These are phyloP conservation scores for Amphiura filiformis DNA, from an alignment of 35 echinoderm and acorn worm genomes.

Conservation along the genomic window DNA sequence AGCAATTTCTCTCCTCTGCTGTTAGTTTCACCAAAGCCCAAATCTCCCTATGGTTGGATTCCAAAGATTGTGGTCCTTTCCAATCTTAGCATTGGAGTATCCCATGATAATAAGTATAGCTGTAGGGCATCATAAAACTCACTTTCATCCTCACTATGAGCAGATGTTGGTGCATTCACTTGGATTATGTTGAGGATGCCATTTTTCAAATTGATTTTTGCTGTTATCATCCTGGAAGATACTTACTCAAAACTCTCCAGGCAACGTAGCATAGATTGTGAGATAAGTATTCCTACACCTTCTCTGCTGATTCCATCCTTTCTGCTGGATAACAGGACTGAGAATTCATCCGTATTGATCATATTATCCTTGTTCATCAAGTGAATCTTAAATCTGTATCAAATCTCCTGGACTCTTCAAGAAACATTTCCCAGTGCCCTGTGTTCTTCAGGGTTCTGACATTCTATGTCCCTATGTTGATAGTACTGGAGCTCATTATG, in stretches of 20 bases:
- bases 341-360: constrained; percentile 8
- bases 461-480: constrained; percentile 40
- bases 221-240: constrained; percentile 5
- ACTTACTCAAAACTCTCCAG: constrained; percentile 1
- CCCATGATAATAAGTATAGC: neutral
- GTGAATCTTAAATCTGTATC: constrained; percentile 1
- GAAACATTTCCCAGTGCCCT: constrained; percentile 21
- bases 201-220: neutral
- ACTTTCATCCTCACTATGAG: neutral
- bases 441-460: constrained; percentile 15
- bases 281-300: constrained; percentile 24
- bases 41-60: neutral
- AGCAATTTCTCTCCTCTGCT: constrained; percentile 29
- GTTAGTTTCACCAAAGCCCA: neutral
- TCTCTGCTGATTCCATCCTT: constrained; percentile 21
- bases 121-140: neutral
- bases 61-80: neutral
- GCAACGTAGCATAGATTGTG: neutral
- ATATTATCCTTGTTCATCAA: neutral
- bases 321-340: constrained; percentile 23
- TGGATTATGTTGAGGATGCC: neutral
- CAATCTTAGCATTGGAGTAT: constrained; percentile 14
- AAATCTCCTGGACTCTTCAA: constrained; percentile 21
- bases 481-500: neutral
- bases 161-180: neutral